Evolutionary conservation across 2,888 invertebrate genomes (phyloP), one percentile per base, ranked within the genome.

Genomic region (Pyrocoelia pectoralis): DNA sequence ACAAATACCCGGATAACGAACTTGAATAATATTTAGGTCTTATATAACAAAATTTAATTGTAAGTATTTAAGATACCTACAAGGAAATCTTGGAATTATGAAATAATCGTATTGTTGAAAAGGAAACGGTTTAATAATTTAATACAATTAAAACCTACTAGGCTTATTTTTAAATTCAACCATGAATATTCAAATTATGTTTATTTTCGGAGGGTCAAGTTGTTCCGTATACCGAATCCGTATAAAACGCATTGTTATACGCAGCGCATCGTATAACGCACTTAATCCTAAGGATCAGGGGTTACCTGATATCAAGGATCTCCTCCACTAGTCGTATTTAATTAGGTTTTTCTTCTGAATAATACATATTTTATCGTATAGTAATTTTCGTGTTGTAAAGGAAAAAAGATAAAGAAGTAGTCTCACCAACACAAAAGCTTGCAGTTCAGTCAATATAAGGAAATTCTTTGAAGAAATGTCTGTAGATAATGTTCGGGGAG

Each of bases 141-240:
- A 52, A 52, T 52, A 52, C 50, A 52, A 52, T 52, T 28, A 52
- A 52, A 52, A 14, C 29, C 38, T 38, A 14, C 4, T 10, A 14
- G 52, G 38, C 29, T 52, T 46, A 46, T 14, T 52, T 52, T 13
- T 29, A 52, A 52, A 52, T 52, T 52, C 33, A 60, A 52, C 43
- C 65, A 61, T 65, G 65, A 65, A 67, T 67, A 61, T 60, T 62
- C 60, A 65, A 61, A 48, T 60, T 65, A 67, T 62, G 65, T 62
- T 61, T 43, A 61, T 65, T 66, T 67, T 64, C 64, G 54, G 61
- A 66, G 69, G 71, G 71, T 71, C 71, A 71, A 71, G 65, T 68
- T 70, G 69, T 70, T 71, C 67, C 68, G 67, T 64, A n/a, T n/a
- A 67, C 66, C 52, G 71, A 71, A 70, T 65, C 71, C 71, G 67